Base-by-base conservation (phyloP, 92 coral and sea anemone species). In the Porites rus region DNA sequence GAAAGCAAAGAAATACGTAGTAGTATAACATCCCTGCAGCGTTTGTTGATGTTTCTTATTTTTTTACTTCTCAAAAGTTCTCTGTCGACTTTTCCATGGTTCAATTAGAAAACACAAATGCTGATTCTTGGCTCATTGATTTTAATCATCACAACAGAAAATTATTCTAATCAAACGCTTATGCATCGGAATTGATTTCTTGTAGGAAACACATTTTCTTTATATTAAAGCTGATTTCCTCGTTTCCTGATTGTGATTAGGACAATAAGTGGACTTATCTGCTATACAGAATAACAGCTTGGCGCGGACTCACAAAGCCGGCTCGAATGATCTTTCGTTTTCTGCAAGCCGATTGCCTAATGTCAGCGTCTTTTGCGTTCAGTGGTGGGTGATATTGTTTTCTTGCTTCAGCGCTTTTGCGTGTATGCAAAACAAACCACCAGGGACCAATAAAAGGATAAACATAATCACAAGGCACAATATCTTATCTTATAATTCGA, bases 161-260 rank as follows among this genome's bases (percentile, higher is more conserved):
- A 78, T 78, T 64, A 62, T 63, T 64, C 75, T 25, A 66, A 16
- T 52, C 63, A 70, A 31, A 71, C 58, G 62, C n/a, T 8, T 8
- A n/a, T 12, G 14, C 16, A 21, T 12, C 52, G 65, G 16, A 22
- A 22, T 3, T 65, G 6, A 61, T 61, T 68, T 69, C 22, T 43
- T 8, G 14, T 53, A 56, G 13, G 12, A 56, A 16, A 22, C 75
- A 54, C 75, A 64, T 67, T 65, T 67, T 63, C 38, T 8, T 78
- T 78, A 38, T 38, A 38, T 76, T 25, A 64, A 65, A 46, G 62
- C 62, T 53, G 83, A 78, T 78, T 78, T 65, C 19, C 38, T 16
- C 46, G 21, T 64, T 78, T 63, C 83, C 83, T 64, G 21, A 43
- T 46, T 65, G 61, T 31, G 43, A 78, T 78, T 46, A 78, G 8